These are phyloP conservation scores for Kryptolebias ocellatus DNA, from an alignment of 2,797 vertebrate species.

Conservation along the genomic window DNA sequence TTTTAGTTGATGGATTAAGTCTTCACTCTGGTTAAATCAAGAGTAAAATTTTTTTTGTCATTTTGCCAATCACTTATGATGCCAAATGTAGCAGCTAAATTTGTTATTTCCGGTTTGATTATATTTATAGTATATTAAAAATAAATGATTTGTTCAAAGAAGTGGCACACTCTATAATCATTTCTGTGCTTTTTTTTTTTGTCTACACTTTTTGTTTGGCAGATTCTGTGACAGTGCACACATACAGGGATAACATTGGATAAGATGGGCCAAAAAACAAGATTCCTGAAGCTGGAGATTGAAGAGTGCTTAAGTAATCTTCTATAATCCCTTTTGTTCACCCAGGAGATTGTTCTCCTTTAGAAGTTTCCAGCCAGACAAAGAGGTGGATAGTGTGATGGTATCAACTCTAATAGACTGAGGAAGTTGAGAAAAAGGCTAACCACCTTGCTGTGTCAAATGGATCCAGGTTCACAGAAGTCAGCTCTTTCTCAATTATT, in stretches of 20 bases:
- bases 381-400: constrained; percentile 77
- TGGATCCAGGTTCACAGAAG: constrained; percentile 71
- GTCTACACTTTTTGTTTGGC: constrained; percentile 18
- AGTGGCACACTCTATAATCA: neutral
- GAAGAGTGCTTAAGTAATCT: constrained; percentile 79
- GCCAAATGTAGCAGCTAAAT: neutral
- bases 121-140: too few species aligned
- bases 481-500: constrained; percentile 76
- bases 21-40: constrained; percentile 52
- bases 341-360: constrained; percentile 79
- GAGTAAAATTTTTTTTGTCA: constrained; percentile 23
- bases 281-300: constrained; percentile 66
- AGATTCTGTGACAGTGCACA: constrained; percentile 28
- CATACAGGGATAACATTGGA: constrained; percentile 51
- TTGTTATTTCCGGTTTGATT: neutral
- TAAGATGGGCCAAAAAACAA: constrained; percentile 56
- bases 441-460: constrained; percentile 76
- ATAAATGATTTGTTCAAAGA: neutral
- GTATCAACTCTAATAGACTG: constrained; percentile 79
- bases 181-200: constrained; percentile 13
- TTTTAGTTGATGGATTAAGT: constrained; percentile 57
- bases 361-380: constrained; percentile 79
- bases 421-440: constrained; percentile 78
- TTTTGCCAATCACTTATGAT: constrained; percentile 30
- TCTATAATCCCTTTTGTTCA: constrained; percentile 81